Base-by-base conservation (phyloP, 2,888 invertebrate genomes). In the Lasioglossum zephyrum region DNA sequence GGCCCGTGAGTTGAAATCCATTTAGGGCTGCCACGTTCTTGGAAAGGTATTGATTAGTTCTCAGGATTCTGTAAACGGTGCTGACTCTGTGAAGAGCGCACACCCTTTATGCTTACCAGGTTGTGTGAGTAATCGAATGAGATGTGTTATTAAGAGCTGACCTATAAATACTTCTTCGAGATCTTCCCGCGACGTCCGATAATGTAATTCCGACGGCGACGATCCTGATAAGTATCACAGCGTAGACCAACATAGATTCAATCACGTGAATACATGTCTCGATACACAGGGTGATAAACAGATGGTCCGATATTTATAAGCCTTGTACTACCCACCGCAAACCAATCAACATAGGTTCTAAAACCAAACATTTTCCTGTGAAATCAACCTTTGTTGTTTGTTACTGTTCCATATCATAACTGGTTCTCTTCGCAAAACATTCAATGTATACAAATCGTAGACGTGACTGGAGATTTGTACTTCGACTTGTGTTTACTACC, bases 1-100 rank as follows among this genome's bases (percentile, higher is more conserved):
- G 41, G 41, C 5, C 63, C 60, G 53, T 69, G 57, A 73, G 26
- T 18, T 69, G 74, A 83, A 83, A 79, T 79, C 49, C 72, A 79
- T 79, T 83, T 79, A 47, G n/a, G n/a, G 13, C 49, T 75, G 49
- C 41, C 79, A 73, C 57, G 31, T 73, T 72, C 77, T 41, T 39
- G 39, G 49, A 39, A 26, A 73, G 31, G 13, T 63, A 63, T 77
- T 49, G 81, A 81, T 77, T 49, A 72, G 72, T 60, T 81, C 72
- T 63, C 77, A 36, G 47, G 49, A 57, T 31, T 73, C 47, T 39
- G 36, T 36, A 63, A 79, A 77, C 77, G 77, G 18, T 39, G 47
- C 22, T 36, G 44, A 47, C n/a, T 13, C 53, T 47, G 69, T 53
- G 47, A n/a, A 18, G 11, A 63, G 47, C 39, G 44, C 49, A 47